These are phyloP conservation scores for Microplitis mediator DNA, from an alignment of 1,140 invertebrate species.

Conservation along the genomic window DNA sequence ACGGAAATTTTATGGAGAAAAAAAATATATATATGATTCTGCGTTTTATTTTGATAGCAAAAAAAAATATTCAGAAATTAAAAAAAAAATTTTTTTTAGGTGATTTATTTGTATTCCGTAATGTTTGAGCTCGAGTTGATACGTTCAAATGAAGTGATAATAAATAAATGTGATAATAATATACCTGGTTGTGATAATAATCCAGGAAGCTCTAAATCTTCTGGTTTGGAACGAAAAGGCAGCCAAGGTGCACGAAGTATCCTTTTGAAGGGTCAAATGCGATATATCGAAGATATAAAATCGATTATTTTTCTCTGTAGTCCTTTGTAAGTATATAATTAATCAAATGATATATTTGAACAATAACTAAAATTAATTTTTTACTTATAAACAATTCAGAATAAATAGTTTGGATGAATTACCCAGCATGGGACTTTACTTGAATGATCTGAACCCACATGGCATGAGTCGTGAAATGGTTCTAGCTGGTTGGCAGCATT, in stretches of 20 bases:
- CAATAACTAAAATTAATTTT: background rate
- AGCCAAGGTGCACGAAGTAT: constrained; percentile 75
- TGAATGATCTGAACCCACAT: constrained; percentile 87
- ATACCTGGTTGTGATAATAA: constrained; percentile 4
- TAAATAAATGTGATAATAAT: constrained; percentile 28
- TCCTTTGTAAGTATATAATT: constrained; percentile 72
- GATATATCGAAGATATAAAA: constrained; percentile 78
- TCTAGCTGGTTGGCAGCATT: constrained; percentile 85
- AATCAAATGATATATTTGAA: background rate
- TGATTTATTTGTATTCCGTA: constrained; percentile 74
- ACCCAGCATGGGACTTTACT: constrained; percentile 75
- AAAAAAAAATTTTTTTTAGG: constrained; percentile 53
- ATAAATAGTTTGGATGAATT: constrained; percentile 85
- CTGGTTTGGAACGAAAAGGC: constrained; percentile 64
- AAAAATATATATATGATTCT: too few species aligned
- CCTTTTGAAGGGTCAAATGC: constrained; percentile 84
- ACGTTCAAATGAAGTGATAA: constrained; percentile 50
- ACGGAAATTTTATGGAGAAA: too few species aligned
- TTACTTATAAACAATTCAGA: constrained; percentile 58
- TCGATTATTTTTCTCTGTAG: constrained; percentile 83
- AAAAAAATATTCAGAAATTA: background rate
- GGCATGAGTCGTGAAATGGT: constrained; percentile 85
- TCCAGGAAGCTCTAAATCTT: constrained; percentile 25
- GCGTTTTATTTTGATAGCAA: too few species aligned
- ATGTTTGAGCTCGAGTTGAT: constrained; percentile 78